Conservation (phyloP, 2,888 invertebrate genomes). For the Apocheima hispidaria region DNA sequence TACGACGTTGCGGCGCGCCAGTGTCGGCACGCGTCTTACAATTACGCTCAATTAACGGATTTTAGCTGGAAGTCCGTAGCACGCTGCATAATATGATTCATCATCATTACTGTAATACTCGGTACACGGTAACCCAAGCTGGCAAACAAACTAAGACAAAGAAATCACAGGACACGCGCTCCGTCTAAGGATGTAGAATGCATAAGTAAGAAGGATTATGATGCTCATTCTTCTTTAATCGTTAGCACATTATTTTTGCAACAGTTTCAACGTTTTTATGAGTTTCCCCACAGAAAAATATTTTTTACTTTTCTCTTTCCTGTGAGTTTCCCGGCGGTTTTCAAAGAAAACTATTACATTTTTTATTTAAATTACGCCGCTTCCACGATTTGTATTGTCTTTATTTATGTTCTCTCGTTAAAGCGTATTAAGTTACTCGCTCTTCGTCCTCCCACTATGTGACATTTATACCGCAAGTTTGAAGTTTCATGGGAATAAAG, state of each 20-base stretch:
- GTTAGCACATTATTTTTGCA: no score
- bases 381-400: no score
- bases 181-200: neutral
- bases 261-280: neutral
- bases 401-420: no score
- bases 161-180: slow-evolving; percentile 12
- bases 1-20: slow-evolving; percentile 39
- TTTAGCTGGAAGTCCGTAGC: slow-evolving; percentile 54
- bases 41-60: slow-evolving; percentile 71
- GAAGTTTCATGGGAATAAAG: no score
- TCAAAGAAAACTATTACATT: no score
- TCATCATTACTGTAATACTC: slow-evolving; percentile 42
- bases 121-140: slow-evolving; percentile 25
- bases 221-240: neutral
- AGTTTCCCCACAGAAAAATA: neutral
- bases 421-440: no score
- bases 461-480: no score
- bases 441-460: no score
- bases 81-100: slow-evolving; percentile 51
- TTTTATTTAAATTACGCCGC: no score
- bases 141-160: slow-evolving; percentile 17
- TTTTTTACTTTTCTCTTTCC: no score
- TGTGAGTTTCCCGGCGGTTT: no score
- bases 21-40: slow-evolving; percentile 55
- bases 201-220: neutral